Base-by-base conservation (phyloP, 2,113 vertebrate genomes). In the Xiphophorus maculatus region DNA sequence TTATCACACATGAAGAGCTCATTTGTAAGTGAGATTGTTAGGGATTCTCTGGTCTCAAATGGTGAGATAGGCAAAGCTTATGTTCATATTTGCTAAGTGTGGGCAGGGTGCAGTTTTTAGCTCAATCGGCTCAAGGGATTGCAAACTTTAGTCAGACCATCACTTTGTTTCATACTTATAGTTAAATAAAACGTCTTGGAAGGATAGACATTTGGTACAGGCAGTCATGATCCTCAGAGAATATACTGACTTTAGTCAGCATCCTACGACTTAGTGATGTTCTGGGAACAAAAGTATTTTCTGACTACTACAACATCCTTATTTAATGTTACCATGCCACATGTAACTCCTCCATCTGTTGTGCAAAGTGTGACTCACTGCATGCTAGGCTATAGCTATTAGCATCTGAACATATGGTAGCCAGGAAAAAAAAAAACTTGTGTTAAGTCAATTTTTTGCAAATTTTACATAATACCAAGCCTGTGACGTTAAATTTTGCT, bases 341-440 rank as follows among this genome's bases (percentile, higher is more conserved):
- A 32, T 58, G 17, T 17, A 32, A 22, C 62, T 1, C 4, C 61
- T 51, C 37, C 27, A 40, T 33, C 79, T 80, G 69, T 69, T 77
- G 60, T 28, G 67, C 73, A 71, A 73, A 87, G 54, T 0, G 8
- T 87, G 84, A 88, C 73, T 88, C 82, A 84, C 61, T 29, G 5
- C 27, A 69, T 1, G n/a, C 33, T 65, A 51, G 60, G 32, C 28
- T 62, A 13, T 44, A 44, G 66, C 19, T 67, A n/a, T 9, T 32
- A 40, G 35, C 32, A 42, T 28, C 10, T 58, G 37, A 69, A 73
- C 73, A 71, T 65, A 75, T 4, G 22, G 51, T 25, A 58, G 25
- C 17, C 10, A 58, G 51, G 51, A n/a, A 7, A 17, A 51, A 51
- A 5, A 28, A n/a, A 7, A n/a, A n/a, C n/a, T n/a, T n/a, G 9